A percentile compares a stretch with the other conserved stretches of the same genome.
Conservation (phyloP, 2,888 invertebrate genomes). For the Gandaritis pyraliata region DNA sequence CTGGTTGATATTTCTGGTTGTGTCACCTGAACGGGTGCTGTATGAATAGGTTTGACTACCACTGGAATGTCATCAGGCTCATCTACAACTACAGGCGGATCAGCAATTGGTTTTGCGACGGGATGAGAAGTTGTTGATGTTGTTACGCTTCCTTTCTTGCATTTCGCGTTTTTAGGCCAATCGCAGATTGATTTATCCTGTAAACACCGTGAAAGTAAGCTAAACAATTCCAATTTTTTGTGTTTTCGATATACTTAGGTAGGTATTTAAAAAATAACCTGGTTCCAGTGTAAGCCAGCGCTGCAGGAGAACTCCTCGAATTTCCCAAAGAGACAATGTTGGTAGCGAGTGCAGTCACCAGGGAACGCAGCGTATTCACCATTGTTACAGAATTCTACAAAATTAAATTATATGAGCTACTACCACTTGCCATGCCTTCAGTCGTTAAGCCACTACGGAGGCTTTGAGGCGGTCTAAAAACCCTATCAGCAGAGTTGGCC, state of each 20-base stretch:
- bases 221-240: not conserved
- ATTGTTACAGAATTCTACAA: constrained; percentile 81
- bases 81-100: constrained; percentile 20
- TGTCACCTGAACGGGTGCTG: constrained; percentile 64
- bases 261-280: constrained; percentile 66
- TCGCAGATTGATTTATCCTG: constrained; percentile 87
- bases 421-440: not conserved
- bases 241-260: not conserved
- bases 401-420: constrained; percentile 9
- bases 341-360: constrained; percentile 89
- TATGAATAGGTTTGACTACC: constrained; percentile 46
- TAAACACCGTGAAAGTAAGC: constrained; percentile 27
- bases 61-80: constrained; percentile 41
- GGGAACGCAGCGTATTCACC: constrained; percentile 87
- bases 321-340: constrained; percentile 91
- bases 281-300: constrained; percentile 89
- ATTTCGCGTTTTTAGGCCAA: constrained; percentile 88
- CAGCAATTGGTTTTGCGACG: constrained; percentile 43
- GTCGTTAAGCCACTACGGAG: no score
- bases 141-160: constrained; percentile 63
- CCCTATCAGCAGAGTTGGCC: no score
- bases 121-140: constrained; percentile 53
- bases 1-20: constrained; percentile 54
- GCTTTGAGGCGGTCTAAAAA: no score
- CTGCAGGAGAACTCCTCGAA: constrained; percentile 89